Evolutionary conservation across 2,888 invertebrate genomes (phyloP).

Genomic region (Ligdia adustata): DNA sequence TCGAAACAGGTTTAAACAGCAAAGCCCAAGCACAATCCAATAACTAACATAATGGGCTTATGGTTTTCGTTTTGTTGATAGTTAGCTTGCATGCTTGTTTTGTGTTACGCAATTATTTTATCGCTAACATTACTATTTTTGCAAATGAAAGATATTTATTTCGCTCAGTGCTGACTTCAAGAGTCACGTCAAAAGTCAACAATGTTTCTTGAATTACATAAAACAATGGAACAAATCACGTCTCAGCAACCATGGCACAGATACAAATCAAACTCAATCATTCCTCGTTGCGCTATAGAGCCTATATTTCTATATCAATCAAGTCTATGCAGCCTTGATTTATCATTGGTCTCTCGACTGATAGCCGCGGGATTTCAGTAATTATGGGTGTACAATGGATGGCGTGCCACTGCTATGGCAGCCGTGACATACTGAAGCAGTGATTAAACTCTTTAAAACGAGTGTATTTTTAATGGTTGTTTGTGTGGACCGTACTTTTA

Average conservation of each 20-base stretch:
- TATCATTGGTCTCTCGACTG: conserved; percentile 10
- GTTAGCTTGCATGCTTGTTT: no score
- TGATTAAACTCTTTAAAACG: conserved; percentile 6
- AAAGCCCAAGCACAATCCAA: no score
- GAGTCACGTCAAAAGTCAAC: not conserved
- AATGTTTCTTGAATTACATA: conserved; percentile 24
- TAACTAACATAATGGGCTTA: no score
- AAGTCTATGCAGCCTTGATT: conserved; percentile 13
- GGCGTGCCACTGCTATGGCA: conserved; percentile 32
- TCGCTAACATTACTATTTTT: no score
- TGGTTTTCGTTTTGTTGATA: no score
- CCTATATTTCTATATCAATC: conserved; percentile 25
- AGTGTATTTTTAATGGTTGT: conserved; percentile 11
- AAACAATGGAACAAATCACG: conserved; percentile 32
- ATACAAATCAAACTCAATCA: conserved; percentile 34
- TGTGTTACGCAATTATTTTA: no score
- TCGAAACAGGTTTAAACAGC: not conserved
- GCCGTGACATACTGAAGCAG: conserved; percentile 31
- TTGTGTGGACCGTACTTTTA: conserved; percentile 3
- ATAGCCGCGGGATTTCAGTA: conserved; percentile 25
- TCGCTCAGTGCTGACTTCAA: no score
- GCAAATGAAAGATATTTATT: no score
- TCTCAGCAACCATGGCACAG: conserved; percentile 38
- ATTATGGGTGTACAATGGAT: conserved; percentile 26
- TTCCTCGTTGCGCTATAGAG: conserved; percentile 19